A percentile compares a stretch with the other conserved stretches of the same genome.
Conservation (phyloP, 2,113 vertebrate genomes). For the Mastomys coucha region DNA sequence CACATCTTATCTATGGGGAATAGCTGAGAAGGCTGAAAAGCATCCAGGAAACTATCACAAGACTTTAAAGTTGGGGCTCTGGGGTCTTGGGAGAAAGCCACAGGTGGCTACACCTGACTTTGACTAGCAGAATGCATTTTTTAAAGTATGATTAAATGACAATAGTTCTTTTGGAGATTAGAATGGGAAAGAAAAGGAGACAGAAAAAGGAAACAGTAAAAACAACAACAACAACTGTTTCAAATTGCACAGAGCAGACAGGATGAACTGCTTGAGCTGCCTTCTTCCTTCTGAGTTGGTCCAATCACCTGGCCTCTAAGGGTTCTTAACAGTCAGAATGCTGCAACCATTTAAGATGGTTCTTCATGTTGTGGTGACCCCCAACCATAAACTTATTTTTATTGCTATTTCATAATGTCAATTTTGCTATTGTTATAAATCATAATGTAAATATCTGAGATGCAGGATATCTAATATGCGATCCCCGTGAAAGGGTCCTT, state of each 20-base stretch:
- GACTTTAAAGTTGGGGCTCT: neutral
- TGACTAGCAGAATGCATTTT: neutral
- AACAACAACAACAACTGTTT: neutral
- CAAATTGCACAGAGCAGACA: neutral
- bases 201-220: neutral
- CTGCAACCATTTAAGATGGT: neutral
- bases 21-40: neutral
- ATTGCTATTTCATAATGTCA: neutral
- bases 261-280: neutral
- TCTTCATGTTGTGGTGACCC: neutral
- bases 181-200: neutral
- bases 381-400: neutral
- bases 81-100: neutral
- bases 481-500: neutral
- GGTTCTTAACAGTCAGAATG: neutral
- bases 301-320: neutral
- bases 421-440: neutral
- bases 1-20: neutral
- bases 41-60: neutral
- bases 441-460: neutral
- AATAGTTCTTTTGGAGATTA: neutral
- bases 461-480: neutral
- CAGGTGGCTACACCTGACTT: neutral
- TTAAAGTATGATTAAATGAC: neutral
- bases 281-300: neutral